phyloP scores from a whole-genome alignment of 1,140 invertebrate species.

The Hormaphis cornu region DNA sequence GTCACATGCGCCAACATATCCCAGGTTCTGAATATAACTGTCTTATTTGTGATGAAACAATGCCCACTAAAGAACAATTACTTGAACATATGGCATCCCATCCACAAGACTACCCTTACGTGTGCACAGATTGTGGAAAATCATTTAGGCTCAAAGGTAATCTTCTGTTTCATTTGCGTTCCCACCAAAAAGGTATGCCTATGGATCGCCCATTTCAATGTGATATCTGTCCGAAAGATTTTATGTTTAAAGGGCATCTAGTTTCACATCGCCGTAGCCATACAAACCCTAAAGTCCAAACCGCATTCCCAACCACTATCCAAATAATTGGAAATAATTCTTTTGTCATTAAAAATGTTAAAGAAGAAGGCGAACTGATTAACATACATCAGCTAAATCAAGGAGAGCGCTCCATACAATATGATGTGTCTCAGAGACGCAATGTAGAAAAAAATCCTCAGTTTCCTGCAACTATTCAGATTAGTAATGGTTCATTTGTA shows the following conservation, averaged over 20 bases:
- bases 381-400: slow-evolving; percentile 71
- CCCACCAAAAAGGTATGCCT: slow-evolving; percentile 75
- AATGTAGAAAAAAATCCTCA: slow-evolving; percentile 22
- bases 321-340: slow-evolving; percentile 27
- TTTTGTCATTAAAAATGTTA: slow-evolving; percentile 39
- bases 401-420: slow-evolving; percentile 54
- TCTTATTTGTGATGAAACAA: slow-evolving; percentile 74
- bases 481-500: slow-evolving; percentile 23
- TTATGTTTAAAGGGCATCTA: slow-evolving; percentile 59
- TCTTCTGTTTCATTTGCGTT: slow-evolving; percentile 66
- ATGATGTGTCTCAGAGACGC: slow-evolving; percentile 18
- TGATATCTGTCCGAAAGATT: slow-evolving; percentile 46
- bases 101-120: slow-evolving; percentile 57
- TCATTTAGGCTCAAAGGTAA: slow-evolving; percentile 40
- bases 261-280: slow-evolving; percentile 59
- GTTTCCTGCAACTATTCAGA: slow-evolving; percentile 22
- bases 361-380: slow-evolving; percentile 68
- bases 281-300: slow-evolving; percentile 52
- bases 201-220: slow-evolving; percentile 75
- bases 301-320: slow-evolving; percentile 30
- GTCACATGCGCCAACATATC: slow-evolving; percentile 78
- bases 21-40: slow-evolving; percentile 79
- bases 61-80: slow-evolving; percentile 74
- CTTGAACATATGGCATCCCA: slow-evolving; percentile 73
- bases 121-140: slow-evolving; percentile 40